A percentile compares a stretch with the other conserved stretches of the same genome.
Conservation (phyloP, 2,797 vertebrate species). For the Phataginus tricuspis region DNA sequence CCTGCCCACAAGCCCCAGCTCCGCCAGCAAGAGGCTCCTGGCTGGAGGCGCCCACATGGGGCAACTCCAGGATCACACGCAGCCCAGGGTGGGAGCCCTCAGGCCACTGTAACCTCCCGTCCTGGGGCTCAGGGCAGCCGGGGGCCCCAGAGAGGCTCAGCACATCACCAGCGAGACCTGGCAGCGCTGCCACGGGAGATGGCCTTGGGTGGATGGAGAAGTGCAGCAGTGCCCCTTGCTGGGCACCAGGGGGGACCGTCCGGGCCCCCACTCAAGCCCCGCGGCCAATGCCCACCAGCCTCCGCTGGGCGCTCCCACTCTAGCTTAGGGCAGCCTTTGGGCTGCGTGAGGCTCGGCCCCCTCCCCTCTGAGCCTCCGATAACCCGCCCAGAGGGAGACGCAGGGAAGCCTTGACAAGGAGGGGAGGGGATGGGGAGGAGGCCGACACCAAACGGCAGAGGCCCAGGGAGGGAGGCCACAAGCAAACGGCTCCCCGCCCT, state of each 20-base stretch:
- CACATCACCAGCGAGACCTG: neutral
- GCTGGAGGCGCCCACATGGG: neutral
- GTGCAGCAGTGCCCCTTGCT: rapidly evolving
- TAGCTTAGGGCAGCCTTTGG: neutral
- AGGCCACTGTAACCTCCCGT: neutral
- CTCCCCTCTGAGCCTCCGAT: neutral
- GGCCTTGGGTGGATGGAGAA: too few species aligned
- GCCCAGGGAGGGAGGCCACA: neutral
- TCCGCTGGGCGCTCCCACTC: neutral
- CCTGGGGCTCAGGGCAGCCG: neutral
- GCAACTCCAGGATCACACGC: neutral
- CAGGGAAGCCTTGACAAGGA: neutral
- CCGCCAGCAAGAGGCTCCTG: neutral
- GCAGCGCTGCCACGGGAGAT: neutral
- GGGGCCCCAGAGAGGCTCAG: neutral
- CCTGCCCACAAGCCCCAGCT: neutral
- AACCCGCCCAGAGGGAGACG: neutral
- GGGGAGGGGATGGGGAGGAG: neutral
- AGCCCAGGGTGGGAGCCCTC: neutral
- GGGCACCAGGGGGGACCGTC: neutral
- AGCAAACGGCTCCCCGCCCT: neutral
- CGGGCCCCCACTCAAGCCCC: neutral
- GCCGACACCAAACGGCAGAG: neutral
- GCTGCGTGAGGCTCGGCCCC: neutral
- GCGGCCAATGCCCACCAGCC: neutral